Base-by-base conservation (phyloP, 2,797 vertebrate species). In the Crypturellus tataupa region DNA sequence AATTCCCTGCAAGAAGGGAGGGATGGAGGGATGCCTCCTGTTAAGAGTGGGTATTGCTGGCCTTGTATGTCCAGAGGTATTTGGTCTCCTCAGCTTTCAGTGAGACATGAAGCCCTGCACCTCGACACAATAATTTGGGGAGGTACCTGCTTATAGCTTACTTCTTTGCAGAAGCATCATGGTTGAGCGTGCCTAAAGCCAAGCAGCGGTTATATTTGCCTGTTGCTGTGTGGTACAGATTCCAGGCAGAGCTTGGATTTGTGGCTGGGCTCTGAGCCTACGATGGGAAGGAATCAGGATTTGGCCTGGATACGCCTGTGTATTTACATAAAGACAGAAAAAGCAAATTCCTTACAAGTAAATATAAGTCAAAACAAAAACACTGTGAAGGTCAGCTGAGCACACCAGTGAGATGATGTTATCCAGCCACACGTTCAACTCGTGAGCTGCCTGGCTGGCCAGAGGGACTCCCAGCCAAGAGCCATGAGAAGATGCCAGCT, bases 281-380 rank as follows among this genome's bases (percentile, higher is more conserved):
- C 9, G 92, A 87, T 89, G 31, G 1, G 0, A 53, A 63, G 42
- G 49, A 85, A 53, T 89, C 67, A 35, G 46, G 27, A 75, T 89
- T 92, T 96, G 85, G 67, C 82, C 77, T 70, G 42, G 24, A 14
- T 94, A 31, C 59, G 31, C 55, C 79, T 87, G 64, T 79, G 55
- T 92, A 88, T 91, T 93, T 95, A 85, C 60, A 85, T 39, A 84
- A 77, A 64, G 81, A 96, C 69, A 94, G 73, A 90, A 95, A 93
- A 91, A 90, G 55, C 89, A 95, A 95, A 93, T 93, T 93, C 87
- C 82, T 91, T 70, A 33, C 56, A 73, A 95, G 87, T 73, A 95
- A 92, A 77, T 95, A 94, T 93, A 92, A 96, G 90, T 96, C 94
- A 95, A 97, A 96, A 97, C 60, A 91, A 88, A 95, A 92, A 86